Evolutionary conservation across 2,113 vertebrate species (phyloP).

Genomic region (Heloderma charlesbogerti): DNA sequence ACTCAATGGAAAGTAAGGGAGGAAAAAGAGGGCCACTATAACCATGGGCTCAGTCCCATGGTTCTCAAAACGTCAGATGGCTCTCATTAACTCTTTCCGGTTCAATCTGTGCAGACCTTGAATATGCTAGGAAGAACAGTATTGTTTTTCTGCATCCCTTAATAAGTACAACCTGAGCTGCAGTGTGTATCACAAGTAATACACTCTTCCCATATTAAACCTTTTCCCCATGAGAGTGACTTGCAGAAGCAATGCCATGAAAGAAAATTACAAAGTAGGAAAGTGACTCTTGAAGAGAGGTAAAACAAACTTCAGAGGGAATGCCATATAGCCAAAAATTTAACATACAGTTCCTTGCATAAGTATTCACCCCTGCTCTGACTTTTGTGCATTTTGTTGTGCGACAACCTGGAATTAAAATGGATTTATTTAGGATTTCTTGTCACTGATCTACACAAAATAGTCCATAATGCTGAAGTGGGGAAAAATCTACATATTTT

Average conservation of each 20-base stretch:
- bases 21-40: not conserved
- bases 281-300: not conserved
- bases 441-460: no score
- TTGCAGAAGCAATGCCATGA: not conserved
- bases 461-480: no score
- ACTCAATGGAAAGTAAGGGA: not conserved
- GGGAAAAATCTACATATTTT: no score
- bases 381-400: no score
- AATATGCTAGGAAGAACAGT: not conserved
- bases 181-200: not conserved
- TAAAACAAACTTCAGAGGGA: not conserved
- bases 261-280: not conserved
- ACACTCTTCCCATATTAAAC: not conserved
- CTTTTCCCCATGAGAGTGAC: not conserved
- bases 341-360: no score
- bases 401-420: no score
- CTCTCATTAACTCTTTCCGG: slow-evolving; percentile 5
- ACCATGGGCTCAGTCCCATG: not conserved
- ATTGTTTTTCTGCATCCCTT: not conserved
- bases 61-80: not conserved
- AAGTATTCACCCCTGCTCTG: no score
- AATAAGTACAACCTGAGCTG: not conserved
- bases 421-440: no score
- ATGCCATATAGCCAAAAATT: not conserved
- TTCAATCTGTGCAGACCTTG: not conserved